Evolutionary conservation across 2,113 vertebrate genomes (phyloP), one percentile per base, ranked within the genome.

Genomic region (Pygoscelis adeliae): DNA sequence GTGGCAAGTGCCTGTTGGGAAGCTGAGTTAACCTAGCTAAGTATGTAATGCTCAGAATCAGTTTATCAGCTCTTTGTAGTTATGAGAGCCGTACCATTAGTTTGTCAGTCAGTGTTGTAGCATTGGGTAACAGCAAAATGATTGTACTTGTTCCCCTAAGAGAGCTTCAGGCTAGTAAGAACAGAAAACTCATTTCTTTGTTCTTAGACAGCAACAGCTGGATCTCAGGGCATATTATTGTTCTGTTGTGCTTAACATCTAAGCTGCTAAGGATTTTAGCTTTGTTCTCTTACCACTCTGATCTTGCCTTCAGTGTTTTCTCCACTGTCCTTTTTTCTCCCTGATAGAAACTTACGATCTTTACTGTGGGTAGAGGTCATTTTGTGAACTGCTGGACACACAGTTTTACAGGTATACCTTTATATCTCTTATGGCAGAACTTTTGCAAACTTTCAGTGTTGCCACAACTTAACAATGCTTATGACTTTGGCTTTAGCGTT

Each of bases 121-220:
- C 36, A 10, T 11, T 82, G 82, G 63, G 53, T 84, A 95, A 46
- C 65, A 46, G 89, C 36, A 72, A 70, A 89, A 94, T 72, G 8
- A 79, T 83, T 65, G 52, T 65, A 55, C 58, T 93, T 96, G 56
- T 81, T 96, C 63, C 87, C 56, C 22, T 76, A 79, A 91, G 80
- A 82, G 19, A 89, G 17, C 30, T 91, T 96, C 30, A 38, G 72
- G 81, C 77, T 78, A 58, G 38, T 67, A 50, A 65, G 77, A 95
- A 80, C 27, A 80, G 83, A 85, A 97, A 49, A 77, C n/a, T 87
- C 6, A 38, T 95, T 89, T 92, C 83, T 95, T 94, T 93, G 77
- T 96, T 97, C 89, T 89, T 85, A 84, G 89, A 71, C 36, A 82
- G 84, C 81, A 94, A 11, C 47, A 93, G 14, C 16, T 44, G 87